phyloP scores from a whole-genome alignment of 2,888 invertebrate species.

The Acleris cristana region DNA sequence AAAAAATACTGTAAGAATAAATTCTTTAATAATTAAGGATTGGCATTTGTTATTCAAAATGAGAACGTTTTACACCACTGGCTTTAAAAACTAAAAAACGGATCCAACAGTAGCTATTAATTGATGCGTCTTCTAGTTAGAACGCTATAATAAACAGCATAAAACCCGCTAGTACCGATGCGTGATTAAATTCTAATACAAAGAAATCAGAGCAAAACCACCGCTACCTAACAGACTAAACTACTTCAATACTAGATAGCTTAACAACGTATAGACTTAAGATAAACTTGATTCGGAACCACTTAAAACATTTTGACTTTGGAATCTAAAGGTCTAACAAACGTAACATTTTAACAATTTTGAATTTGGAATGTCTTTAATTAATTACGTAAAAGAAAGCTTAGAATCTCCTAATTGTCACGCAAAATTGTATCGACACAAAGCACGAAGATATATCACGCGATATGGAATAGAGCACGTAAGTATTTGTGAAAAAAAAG shows the following conservation, averaged over 20 bases:
- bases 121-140: not conserved
- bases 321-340: not conserved
- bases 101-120: not conserved
- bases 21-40: no score
- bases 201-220: slow-evolving; percentile 44
- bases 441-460: slow-evolving; percentile 38
- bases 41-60: no score
- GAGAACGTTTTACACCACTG: not conserved
- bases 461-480: slow-evolving; percentile 28
- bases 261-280: not conserved
- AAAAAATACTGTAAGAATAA: no score
- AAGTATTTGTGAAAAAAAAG: slow-evolving; percentile 40
- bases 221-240: slow-evolving; percentile 41
- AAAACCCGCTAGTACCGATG: slow-evolving; percentile 29
- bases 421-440: slow-evolving; percentile 32
- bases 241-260: slow-evolving; percentile 16
- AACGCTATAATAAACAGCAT: slow-evolving; percentile 10
- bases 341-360: slow-evolving; percentile 9
- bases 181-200: slow-evolving; percentile 35
- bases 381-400: slow-evolving; percentile 34
- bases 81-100: not conserved
- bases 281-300: no score
- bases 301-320: no score
- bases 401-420: slow-evolving; percentile 37
- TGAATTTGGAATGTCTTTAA: not conserved